phyloP scores from a whole-genome alignment of 1,140 invertebrate genomes.

The Pissodes strobi region DNA sequence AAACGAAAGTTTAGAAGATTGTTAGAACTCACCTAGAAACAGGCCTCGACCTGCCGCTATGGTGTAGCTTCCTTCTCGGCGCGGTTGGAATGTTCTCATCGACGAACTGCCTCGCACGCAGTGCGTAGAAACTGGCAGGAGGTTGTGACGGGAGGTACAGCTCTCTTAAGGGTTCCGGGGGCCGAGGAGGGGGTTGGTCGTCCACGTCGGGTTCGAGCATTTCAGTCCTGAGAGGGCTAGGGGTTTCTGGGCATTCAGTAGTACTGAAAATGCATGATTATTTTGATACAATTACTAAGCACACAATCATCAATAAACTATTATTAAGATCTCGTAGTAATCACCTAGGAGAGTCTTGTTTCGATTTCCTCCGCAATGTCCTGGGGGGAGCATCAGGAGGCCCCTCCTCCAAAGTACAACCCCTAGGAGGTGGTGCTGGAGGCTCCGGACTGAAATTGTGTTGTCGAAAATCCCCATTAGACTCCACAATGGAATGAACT shows the following conservation, averaged over 20 bases:
- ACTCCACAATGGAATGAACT: no score
- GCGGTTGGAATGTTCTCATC: slow-evolving; percentile 53
- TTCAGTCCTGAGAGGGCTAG: background rate
- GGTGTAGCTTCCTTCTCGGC: slow-evolving; percentile 48
- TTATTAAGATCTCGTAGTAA: no score
- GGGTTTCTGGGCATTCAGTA: no score
- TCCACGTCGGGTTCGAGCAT: slow-evolving; percentile 44
- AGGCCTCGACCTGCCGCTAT: slow-evolving; percentile 50
- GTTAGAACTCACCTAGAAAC: slow-evolving; percentile 34
- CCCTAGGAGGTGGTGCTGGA: slow-evolving; percentile 23
- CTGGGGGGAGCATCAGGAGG: background rate
- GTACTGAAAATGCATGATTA: background rate
- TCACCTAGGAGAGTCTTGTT: no score
- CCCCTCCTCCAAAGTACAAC: slow-evolving; percentile 1
- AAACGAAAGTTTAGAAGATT: no score
- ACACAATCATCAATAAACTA: no score
- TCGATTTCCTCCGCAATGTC: no score
- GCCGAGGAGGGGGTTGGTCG: slow-evolving; percentile 59
- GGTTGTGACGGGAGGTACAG: slow-evolving; percentile 50
- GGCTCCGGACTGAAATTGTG: slow-evolving; percentile 7
- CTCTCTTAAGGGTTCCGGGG: slow-evolving; percentile 60
- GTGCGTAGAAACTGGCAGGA: slow-evolving; percentile 51
- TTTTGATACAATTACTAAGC: no score
- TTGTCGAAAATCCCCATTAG: no score
- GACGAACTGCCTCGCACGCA: slow-evolving; percentile 60